Percentiles rank a stretch among this genome's conserved stretches.
phyloP scores from a whole-genome alignment of 1,140 invertebrate species.

The Thaumatotibia leucotreta region DNA sequence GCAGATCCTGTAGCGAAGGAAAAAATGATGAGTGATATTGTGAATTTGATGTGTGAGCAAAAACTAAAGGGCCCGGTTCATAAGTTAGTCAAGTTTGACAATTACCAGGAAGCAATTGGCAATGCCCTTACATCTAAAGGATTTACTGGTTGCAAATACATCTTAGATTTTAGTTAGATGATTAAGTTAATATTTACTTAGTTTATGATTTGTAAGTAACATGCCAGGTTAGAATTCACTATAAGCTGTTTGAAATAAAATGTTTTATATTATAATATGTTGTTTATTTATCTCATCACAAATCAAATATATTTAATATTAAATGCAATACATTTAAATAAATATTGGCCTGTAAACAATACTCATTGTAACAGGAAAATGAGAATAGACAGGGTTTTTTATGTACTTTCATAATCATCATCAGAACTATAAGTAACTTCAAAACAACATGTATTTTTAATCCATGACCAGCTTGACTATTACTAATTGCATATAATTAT shows the following conservation, averaged over 20 bases:
- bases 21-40: conserved; percentile 88
- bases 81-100: conserved; percentile 83
- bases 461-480: too few relatives aligned
- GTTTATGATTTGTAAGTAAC: neutral
- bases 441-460: too few relatives aligned
- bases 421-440: too few relatives aligned
- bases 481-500: too few relatives aligned
- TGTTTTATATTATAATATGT: neutral
- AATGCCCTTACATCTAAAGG: conserved; percentile 83
- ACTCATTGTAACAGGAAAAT: too few relatives aligned
- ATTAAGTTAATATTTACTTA: neutral
- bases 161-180: conserved; percentile 79
- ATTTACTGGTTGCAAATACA: conserved; percentile 85
- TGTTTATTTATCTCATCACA: neutral
- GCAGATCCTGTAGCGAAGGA: conserved; percentile 72
- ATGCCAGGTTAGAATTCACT: neutral
- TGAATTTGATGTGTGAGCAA: conserved; percentile 81
- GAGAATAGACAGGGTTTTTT: too few relatives aligned
- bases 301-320: too few relatives aligned
- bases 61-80: conserved; percentile 85
- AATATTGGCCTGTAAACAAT: too few relatives aligned
- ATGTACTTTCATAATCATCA: too few relatives aligned
- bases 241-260: neutral
- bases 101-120: conserved; percentile 86
- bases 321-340: too few relatives aligned